Base-by-base conservation (phyloP, 2,113 vertebrate genomes). In the Esox niger region DNA sequence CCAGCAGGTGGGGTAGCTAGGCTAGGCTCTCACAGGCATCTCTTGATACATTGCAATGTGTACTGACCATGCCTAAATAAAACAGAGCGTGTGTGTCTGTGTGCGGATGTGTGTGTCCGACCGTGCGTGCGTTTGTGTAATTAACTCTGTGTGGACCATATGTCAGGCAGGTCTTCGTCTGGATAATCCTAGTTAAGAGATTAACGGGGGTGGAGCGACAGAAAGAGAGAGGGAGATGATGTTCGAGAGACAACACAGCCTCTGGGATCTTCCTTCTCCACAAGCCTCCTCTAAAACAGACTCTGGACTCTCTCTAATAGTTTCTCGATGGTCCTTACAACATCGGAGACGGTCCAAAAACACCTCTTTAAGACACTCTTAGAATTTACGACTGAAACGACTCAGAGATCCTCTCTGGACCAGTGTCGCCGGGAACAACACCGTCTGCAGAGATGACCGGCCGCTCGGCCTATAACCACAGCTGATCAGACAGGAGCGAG, bases 131-230 rank as follows among this genome's bases (percentile, higher is more conserved):
- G 43, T 47, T 11, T 49, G 1, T 27, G 71, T 84, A 68, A 79
- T 82, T 67, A 86, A 77, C 75, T 83, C 17, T 15, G 61, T 47
- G 33, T 20, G n/a, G 77, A 70, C 86, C 86, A 90, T 89, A 85
- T 89, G 90, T 75, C 83, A 70, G 69, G 73, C 77, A 77, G 84
- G 84, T 15, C 38, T 43, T 43, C 38, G 13, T 17, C 38, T 15
- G 38, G 38, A 87, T 86, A 82, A 90, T 89, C 84, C 79, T 46
- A 27, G 76, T 79, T 73, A 89, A 77, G 43, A 82, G 79, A 88
- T 82, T 84, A 87, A 80, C 68, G 83, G 26, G n/a, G 9, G 20
- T 21, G 10, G 23, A 27, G 6, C 8, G 54, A 27, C 9, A 25
- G 1, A 27, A 9, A n/a, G 25, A 57, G 6, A 56, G 21, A 27